Percentiles rank a stretch among this genome's conserved stretches.
phyloP scores from a whole-genome alignment of 2,888 invertebrate species.

The Automeris io region DNA sequence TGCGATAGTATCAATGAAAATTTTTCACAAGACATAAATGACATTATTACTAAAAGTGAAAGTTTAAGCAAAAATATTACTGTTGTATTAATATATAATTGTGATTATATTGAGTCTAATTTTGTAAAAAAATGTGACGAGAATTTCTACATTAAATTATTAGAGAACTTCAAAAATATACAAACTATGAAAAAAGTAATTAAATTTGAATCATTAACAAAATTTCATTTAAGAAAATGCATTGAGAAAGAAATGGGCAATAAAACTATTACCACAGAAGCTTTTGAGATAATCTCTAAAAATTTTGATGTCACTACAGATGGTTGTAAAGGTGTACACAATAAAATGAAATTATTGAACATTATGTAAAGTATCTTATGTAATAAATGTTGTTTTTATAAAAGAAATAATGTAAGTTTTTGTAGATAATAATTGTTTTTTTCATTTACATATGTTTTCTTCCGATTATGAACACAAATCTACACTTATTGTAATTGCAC shows the following conservation, averaged over 20 bases:
- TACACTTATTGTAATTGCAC: background rate
- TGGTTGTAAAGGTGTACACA: conserved; percentile 68
- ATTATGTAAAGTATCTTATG: conserved; percentile 27
- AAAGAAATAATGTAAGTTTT: background rate
- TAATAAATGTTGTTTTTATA: background rate
- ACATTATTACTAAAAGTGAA: conserved; percentile 44
- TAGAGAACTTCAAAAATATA: conserved; percentile 32
- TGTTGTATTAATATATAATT: conserved; percentile 56
- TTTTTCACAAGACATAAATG: conserved; percentile 31
- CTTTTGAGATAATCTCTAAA: conserved; percentile 37
- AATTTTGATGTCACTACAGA: conserved; percentile 57
- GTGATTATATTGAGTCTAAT: conserved; percentile 32
- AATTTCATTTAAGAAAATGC: conserved; percentile 46
- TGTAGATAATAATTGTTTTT: background rate
- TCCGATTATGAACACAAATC: background rate
- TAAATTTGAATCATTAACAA: conserved; percentile 43
- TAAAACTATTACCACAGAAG: conserved; percentile 21
- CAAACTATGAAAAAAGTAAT: conserved; percentile 39
- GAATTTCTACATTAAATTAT: conserved; percentile 29
- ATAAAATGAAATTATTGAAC: conserved; percentile 55
- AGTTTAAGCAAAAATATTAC: conserved; percentile 42
- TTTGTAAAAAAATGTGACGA: conserved; percentile 40
- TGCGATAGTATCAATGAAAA: conserved; percentile 36
- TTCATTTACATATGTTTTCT: background rate
- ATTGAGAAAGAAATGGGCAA: conserved; percentile 43